Evolutionary conservation across 2,888 invertebrate species (phyloP).

Genomic region (Yponomeuta sedellus): DNA sequence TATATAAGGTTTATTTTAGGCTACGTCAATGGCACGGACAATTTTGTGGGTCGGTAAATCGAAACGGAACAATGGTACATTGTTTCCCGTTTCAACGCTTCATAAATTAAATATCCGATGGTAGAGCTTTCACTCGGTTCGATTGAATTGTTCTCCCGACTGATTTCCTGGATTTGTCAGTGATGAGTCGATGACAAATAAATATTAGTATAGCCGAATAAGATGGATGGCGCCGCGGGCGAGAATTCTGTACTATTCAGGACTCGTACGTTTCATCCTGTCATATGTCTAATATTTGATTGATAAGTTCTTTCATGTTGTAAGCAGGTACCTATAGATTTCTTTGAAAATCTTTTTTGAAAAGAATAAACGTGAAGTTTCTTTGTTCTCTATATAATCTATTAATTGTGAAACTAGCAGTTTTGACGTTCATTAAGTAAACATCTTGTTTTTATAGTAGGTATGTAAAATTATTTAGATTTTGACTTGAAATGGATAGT

Average conservation of each 20-base stretch:
- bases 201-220: constrained; percentile 30
- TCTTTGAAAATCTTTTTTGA: neutral
- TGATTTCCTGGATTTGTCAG: constrained; percentile 33
- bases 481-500: too few relatives aligned
- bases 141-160: constrained; percentile 27
- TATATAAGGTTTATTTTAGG: neutral
- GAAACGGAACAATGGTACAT: constrained; percentile 29
- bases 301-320: neutral
- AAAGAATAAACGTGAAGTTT: too few relatives aligned
- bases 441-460: neutral
- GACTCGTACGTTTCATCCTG: neutral
- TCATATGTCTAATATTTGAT: neutral
- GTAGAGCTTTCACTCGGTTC: constrained; percentile 22
- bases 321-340: too few relatives aligned
- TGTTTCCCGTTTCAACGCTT: constrained; percentile 56
- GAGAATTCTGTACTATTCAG: neutral
- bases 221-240: constrained; percentile 34
- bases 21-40: neutral
- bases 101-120: constrained; percentile 43
- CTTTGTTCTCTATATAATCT: too few relatives aligned
- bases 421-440: too few relatives aligned
- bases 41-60: neutral
- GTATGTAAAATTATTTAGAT: too few relatives aligned
- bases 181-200: constrained; percentile 57
- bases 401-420: too few relatives aligned